These are phyloP conservation scores for Indicator indicator DNA, from an alignment of 2,113 vertebrate species.

Conservation along the genomic window DNA sequence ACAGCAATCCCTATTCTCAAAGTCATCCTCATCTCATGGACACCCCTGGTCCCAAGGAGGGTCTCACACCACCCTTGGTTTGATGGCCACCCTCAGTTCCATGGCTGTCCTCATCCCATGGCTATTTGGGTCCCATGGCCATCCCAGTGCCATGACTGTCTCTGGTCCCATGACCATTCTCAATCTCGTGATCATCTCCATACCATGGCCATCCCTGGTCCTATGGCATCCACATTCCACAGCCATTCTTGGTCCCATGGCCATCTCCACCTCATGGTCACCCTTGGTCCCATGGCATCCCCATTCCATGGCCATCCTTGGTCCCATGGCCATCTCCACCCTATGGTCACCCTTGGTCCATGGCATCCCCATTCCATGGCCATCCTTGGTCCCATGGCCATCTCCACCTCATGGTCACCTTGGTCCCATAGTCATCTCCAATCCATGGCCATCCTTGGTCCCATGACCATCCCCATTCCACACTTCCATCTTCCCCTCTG, in stretches of 20 bases:
- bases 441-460: background rate
- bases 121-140: fast-evolving
- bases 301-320: too few relatives aligned
- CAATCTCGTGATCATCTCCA: fast-evolving
- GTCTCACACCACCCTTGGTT: background rate
- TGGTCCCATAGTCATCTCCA: fast-evolving
- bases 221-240: background rate
- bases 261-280: fast-evolving
- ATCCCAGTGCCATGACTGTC: too few relatives aligned
- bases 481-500: fast-evolving
- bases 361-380: background rate
- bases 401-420: too few relatives aligned
- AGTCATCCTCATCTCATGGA: fast-evolving
- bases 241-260: background rate
- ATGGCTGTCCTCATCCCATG: fast-evolving
- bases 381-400: background rate
- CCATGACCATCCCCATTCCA: background rate
- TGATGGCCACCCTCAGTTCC: fast-evolving
- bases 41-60: fast-evolving
- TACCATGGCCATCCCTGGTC: background rate
- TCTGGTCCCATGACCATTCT: fast-evolving
- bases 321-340: too few relatives aligned
- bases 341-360: background rate
- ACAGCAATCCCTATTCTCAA: background rate
- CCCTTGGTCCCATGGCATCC: fast-evolving